Percentiles rank a stretch among this genome's conserved stretches.
Conservation (phyloP, 2,888 invertebrate species). For the Dichetophora obliterata region DNA sequence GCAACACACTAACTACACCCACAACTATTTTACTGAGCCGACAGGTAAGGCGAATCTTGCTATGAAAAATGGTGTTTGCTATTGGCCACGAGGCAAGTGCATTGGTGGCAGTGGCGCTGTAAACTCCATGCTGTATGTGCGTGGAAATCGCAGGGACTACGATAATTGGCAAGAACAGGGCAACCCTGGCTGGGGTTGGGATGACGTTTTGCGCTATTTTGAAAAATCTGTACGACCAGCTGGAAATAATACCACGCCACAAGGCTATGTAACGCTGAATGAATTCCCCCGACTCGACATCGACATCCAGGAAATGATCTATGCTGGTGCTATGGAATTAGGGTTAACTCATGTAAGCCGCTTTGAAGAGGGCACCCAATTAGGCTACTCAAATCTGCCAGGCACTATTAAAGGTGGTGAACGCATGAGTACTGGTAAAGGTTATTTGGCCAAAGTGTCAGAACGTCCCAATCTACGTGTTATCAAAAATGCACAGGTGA, state of each 20-base stretch:
- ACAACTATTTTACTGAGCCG: constrained; percentile 52
- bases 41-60: constrained; percentile 52
- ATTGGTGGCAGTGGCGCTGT: constrained; percentile 77
- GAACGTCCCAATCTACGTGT: constrained; percentile 73
- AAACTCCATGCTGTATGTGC: constrained; percentile 76
- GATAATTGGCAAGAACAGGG: constrained; percentile 75
- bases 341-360: constrained; percentile 66
- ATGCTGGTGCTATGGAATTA: constrained; percentile 69
- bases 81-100: constrained; percentile 74
- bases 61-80: constrained; percentile 60
- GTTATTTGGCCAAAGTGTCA: constrained; percentile 73
- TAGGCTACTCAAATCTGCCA: constrained; percentile 71
- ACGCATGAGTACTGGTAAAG: constrained; percentile 80
- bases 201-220: constrained; percentile 82
- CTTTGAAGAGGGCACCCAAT: constrained; percentile 65
- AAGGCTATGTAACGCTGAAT: constrained; percentile 68
- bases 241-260: constrained; percentile 44
- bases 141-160: constrained; percentile 76
- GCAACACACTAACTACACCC: constrained; percentile 51
- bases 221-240: constrained; percentile 75
- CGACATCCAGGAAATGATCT: constrained; percentile 55
- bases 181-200: too few species aligned
- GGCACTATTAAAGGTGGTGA: constrained; percentile 74
- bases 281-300: constrained; percentile 55
- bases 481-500: constrained; percentile 72